Base-by-base conservation (phyloP, 92 coral and sea anemone genomes). In the Blastomussa wellsi region DNA sequence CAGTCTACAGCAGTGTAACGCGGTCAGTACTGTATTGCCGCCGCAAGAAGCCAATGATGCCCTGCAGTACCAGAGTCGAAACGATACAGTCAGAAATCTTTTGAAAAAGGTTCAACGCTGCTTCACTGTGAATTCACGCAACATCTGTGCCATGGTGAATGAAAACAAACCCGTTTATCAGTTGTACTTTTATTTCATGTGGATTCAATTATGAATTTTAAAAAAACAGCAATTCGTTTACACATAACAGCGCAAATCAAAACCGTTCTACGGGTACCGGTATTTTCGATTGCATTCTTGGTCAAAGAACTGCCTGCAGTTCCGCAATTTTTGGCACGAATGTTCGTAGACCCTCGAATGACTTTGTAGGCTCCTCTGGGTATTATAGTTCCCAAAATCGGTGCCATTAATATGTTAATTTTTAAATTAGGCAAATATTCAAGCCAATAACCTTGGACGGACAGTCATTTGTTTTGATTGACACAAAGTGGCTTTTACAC, bases 391-490 rank as follows among this genome's bases (percentile, higher is more conserved):
- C 44, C 26, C 31, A 1, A 16, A 41, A 38, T 26, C 57, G 60
- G 60, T 74, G 60, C 24, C 57, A 74, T 41, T 74, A 29, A 47
- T 74, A 74, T 74, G 79, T 74, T 74, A 74, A 74, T 74, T 74
- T 73, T 74, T 14, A 42, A 42, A 9, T 28, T 60, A 1, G 33
- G 79, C 47, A 74, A 74, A 74, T 74, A 47, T 74, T 74, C 79
- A 74, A 44, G 22, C 38, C 39, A n/a, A 33, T 70, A 19, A 70
- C 35, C 75, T 70, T 70, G 6, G 65, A 65, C 36, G 7, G 71
- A 35, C 22, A 35, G n/a, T 35, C 75, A 9, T 36, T 38, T 37
- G 75, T 70, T 70, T 70, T 70, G 75, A 70, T 14, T 29, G 68
- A 37, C 75, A 70, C 47, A 14, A 24, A 29, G 3, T 70, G 29